These are phyloP conservation scores for Oreotrochilus melanogaster DNA, from an alignment of 2,113 vertebrate genomes.

Conservation along the genomic window DNA sequence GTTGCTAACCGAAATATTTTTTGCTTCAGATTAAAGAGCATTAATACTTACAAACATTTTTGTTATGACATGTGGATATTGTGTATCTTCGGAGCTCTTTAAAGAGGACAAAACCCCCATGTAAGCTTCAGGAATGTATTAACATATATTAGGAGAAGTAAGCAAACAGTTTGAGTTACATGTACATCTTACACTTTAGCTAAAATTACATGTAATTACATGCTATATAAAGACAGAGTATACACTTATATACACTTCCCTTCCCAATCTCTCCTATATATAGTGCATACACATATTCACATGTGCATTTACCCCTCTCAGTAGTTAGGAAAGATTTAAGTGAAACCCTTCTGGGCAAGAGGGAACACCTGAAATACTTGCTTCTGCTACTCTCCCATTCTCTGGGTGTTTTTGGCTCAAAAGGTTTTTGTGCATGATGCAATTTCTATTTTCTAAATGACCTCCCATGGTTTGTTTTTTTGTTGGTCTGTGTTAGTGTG, in stretches of 20 bases:
- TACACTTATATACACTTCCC: background rate
- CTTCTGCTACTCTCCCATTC: background rate
- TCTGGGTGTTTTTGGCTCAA: background rate
- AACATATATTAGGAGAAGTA: background rate
- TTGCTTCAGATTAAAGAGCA: background rate
- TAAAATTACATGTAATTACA: background rate
- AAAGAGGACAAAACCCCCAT: background rate
- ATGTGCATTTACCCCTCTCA: background rate
- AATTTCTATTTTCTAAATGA: background rate
- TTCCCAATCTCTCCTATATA: background rate
- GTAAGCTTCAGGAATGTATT: background rate
- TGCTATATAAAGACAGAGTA: background rate
- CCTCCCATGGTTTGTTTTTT: background rate
- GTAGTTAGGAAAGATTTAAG: background rate
- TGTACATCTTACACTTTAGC: background rate
- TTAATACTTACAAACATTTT: background rate
- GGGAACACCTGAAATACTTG: background rate
- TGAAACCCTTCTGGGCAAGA: background rate
- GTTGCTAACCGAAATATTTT: background rate
- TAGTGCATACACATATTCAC: rapidly evolving
- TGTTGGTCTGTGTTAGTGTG: too few species aligned
- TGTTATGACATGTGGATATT: background rate
- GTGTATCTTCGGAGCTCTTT: background rate
- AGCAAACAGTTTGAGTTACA: background rate
- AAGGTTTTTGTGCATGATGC: background rate